phyloP scores from a whole-genome alignment of 2,113 vertebrate genomes.

The Neotoma lepida region DNA sequence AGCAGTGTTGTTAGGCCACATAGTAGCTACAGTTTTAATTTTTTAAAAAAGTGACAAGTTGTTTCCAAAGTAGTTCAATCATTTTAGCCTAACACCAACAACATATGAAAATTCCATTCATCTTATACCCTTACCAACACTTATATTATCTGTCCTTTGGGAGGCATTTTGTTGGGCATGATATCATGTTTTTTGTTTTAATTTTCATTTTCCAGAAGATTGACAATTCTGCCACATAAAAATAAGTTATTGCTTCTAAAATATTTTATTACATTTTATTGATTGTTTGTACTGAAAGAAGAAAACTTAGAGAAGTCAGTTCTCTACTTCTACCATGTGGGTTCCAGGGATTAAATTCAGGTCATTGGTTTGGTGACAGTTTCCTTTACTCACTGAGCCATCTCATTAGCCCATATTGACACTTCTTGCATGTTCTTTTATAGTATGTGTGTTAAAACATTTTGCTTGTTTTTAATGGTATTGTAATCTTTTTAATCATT shows the following conservation, averaged over 20 bases:
- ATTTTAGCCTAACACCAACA: background rate
- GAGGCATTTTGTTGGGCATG: background rate
- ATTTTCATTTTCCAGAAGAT: background rate
- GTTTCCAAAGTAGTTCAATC: background rate
- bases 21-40: background rate
- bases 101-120: background rate
- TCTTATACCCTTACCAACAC: background rate
- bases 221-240: background rate
- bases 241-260: background rate
- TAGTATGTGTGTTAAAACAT: background rate
- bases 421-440: background rate
- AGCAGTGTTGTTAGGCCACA: background rate
- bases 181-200: background rate
- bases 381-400: background rate
- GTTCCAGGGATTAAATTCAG: background rate
- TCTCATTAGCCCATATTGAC: background rate
- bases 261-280: background rate
- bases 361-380: background rate
- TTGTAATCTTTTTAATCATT: background rate
- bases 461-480: background rate
- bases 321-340: background rate
- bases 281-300: background rate
- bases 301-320: background rate
- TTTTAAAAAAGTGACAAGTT: background rate
- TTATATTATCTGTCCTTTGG: background rate